Evolutionary conservation across 2,888 invertebrate genomes (phyloP), one percentile per base, ranked within the genome.

Genomic region (Caenorhabditis uteleia): DNA sequence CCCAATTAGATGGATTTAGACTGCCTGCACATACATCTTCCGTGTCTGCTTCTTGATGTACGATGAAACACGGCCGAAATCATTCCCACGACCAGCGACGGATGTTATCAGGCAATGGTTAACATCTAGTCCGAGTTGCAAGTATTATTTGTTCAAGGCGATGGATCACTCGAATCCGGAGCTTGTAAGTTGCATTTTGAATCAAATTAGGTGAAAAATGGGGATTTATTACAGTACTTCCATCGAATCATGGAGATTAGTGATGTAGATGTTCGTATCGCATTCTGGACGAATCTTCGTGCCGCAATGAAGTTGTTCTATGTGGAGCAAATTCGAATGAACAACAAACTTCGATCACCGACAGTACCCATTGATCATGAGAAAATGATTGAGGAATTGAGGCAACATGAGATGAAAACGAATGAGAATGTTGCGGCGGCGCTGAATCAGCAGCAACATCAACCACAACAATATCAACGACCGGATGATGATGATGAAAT

Each of bases 251-350:
- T 58, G 8, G 65, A 65, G 25, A 46, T 42, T 4, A 42, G 45
- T 23, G 65, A 65, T 10, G 49, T 54, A 26, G 65, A 65, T 21
- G 26, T 65, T 3, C 40, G 65, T 10, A 34, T 39, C 31, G 43
- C 58, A 3, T 55, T 65, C 40, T 65, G 65, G 65, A 5, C 20
- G n/a, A 50, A 55, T 23, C 43, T 65, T 43, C 53, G 49, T 18
- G 20, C 21, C n/a, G 65, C 58, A 8, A 43, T 65, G n/a, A 50
- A 49, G n/a, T 27, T 34, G 8, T 65, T 58, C 58, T 43, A 18
- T 10, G n/a, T 14, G 12, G 42, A n/a, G n/a, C n/a, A n/a, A n/a
- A n/a, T n/a, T n/a, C n/a, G n/a, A n/a, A n/a, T n/a, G n/a, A n/a
- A n/a, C n/a, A n/a, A 14, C 7, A 29, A 14, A 29, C 7, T 14